phyloP scores from a whole-genome alignment of 2,113 vertebrate species.

The Cyprinodon variegatus region DNA sequence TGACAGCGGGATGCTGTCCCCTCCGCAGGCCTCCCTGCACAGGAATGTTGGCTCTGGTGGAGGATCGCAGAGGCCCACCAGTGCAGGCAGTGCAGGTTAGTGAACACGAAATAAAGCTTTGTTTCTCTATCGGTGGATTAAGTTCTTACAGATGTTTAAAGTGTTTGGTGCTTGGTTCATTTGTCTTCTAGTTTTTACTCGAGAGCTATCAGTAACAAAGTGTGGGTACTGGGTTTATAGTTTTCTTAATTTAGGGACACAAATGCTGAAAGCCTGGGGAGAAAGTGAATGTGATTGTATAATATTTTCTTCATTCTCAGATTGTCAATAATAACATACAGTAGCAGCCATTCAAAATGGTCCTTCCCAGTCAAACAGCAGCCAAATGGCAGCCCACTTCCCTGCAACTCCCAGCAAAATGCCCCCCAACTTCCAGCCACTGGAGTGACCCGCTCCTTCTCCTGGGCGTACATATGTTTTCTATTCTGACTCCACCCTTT shows the following conservation, averaged over 20 bases:
- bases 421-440: too few relatives aligned
- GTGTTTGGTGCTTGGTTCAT: background rate
- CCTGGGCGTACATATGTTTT: too few relatives aligned
- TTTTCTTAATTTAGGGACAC: constrained; percentile 9
- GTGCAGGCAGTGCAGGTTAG: constrained; percentile 89
- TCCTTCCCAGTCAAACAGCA: too few relatives aligned
- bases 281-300: background rate
- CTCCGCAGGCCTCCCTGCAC: constrained; percentile 88
- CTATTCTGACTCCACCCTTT: too few relatives aligned
- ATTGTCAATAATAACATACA: constrained; percentile 4
- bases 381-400: too few relatives aligned
- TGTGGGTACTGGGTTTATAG: background rate
- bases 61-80: constrained; percentile 90
- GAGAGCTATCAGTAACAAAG: background rate
- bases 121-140: constrained; percentile 4
- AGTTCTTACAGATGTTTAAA: background rate
- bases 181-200: background rate
- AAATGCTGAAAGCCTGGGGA: constrained; percentile 7
- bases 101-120: constrained; percentile 6
- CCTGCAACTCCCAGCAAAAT: too few relatives aligned
- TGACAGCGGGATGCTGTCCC: constrained; percentile 92
- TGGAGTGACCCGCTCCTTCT: too few relatives aligned
- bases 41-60: constrained; percentile 90
- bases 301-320: background rate
- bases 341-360: too few relatives aligned